phyloP scores from a whole-genome alignment of 2,888 invertebrate species.

The Myopa testacea region DNA sequence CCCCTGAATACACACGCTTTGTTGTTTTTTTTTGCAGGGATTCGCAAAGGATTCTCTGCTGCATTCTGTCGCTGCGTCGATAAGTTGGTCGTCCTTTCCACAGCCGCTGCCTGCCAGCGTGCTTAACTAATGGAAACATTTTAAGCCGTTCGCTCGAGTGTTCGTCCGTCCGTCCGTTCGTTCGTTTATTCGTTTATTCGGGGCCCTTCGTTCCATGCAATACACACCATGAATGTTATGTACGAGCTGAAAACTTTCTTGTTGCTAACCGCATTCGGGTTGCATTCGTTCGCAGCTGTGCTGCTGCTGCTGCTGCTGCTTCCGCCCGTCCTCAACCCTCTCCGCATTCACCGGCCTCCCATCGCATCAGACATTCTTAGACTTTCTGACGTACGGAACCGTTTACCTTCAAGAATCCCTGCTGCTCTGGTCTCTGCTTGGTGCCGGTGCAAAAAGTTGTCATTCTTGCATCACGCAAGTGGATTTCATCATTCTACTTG shows the following conservation, averaged over 20 bases:
- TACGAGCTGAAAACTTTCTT: constrained; percentile 22
- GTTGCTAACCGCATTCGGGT: constrained; percentile 35
- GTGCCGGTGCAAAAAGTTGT: constrained; percentile 36
- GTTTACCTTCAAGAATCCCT: constrained; percentile 19
- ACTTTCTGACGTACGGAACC: constrained; percentile 21
- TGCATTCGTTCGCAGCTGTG: constrained; percentile 30
- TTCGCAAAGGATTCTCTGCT: not conserved
- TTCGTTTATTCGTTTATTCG: not conserved
- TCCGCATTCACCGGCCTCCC: not conserved
- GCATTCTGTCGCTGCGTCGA: not conserved
- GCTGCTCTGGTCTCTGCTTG: constrained; percentile 13
- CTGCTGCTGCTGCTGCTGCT: not conserved
- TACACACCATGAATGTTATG: not conserved
- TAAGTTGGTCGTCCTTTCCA: too few relatives aligned
- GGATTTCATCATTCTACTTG: constrained; percentile 26
- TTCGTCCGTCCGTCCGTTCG: constrained; percentile 13
- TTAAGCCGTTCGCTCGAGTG: not conserved
- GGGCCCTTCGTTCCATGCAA: constrained; percentile 6
- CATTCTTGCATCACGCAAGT: constrained; percentile 37
- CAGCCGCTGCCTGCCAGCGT: too few relatives aligned
- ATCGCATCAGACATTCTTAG: not conserved
- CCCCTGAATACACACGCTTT: too few relatives aligned
- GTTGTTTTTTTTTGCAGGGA: too few relatives aligned
- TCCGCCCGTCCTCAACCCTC: not conserved
- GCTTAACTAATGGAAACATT: too few relatives aligned